These are phyloP conservation scores for Sphaerophoria rueppellii DNA, from an alignment of 2,888 invertebrate genomes.

Conservation along the genomic window DNA sequence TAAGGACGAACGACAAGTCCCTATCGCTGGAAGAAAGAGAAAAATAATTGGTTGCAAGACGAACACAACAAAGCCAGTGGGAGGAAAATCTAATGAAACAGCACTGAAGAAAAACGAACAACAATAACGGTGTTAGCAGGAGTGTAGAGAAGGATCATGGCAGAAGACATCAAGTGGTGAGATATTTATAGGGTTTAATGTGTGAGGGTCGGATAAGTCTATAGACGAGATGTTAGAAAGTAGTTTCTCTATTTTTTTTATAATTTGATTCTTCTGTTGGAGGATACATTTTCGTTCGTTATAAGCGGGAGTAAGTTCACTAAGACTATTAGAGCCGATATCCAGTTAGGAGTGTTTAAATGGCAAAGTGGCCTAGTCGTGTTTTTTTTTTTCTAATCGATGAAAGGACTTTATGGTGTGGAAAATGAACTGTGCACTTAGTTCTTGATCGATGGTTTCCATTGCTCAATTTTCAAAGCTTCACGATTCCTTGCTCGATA, in stretches of 20 bases:
- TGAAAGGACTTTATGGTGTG: too few relatives aligned
- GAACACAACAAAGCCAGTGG: constrained; percentile 9
- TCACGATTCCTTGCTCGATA: too few relatives aligned
- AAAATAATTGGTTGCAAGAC: constrained; percentile 49
- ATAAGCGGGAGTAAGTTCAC: constrained; percentile 3
- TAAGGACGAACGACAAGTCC: background rate
- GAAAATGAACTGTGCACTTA: too few relatives aligned
- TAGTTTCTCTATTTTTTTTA: background rate
- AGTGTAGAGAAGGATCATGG: background rate
- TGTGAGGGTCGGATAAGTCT: constrained; percentile 39
- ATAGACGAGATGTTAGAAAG: constrained; percentile 14
- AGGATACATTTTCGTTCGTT: constrained; percentile 9
- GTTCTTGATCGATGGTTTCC: too few relatives aligned
- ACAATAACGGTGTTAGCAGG: background rate
- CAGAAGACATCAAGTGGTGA: constrained; percentile 60
- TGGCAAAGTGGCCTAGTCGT: too few relatives aligned
- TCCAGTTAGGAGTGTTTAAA: too few relatives aligned
- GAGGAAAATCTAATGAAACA: constrained; percentile 49
- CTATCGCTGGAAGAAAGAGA: background rate
- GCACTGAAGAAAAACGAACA: constrained; percentile 34
- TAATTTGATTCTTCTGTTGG: background rate
- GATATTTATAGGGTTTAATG: constrained; percentile 34
- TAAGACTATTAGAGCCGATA: background rate
- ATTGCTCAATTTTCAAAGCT: too few relatives aligned
- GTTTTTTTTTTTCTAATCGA: too few relatives aligned